phyloP scores from a whole-genome alignment of 2,888 invertebrate genomes.

The Sinodicranocentrus sp. region DNA sequence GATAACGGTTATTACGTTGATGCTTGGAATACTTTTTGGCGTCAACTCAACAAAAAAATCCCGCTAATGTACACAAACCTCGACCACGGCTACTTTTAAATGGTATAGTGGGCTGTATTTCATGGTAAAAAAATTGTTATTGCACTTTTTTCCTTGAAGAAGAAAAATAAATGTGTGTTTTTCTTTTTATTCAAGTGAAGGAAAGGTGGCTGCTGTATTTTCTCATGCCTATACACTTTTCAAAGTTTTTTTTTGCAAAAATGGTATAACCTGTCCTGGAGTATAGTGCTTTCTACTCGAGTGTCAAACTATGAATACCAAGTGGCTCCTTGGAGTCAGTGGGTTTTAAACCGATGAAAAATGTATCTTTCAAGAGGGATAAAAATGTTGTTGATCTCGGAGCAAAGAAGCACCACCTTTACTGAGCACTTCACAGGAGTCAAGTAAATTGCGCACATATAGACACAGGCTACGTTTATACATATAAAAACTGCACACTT shows the following conservation, averaged over 20 bases:
- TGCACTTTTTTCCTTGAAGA: neutral
- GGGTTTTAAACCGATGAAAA: neutral
- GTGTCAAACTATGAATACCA: constrained; percentile 9
- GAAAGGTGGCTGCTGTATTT: no score
- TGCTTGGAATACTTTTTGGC: neutral
- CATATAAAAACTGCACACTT: no score
- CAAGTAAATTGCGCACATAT: no score
- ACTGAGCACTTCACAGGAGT: no score
- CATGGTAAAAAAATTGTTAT: neutral
- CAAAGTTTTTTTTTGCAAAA: no score
- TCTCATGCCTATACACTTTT: no score
- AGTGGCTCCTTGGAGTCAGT: neutral
- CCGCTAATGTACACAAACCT: neutral
- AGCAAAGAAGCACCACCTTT: neutral
- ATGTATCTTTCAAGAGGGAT: constrained; percentile 16
- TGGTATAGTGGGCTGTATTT: no score
- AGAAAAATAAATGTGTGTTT: no score
- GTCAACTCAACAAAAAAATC: neutral
- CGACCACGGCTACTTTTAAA: neutral
- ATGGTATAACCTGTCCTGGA: no score
- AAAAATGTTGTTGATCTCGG: constrained; percentile 30
- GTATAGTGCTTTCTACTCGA: no score
- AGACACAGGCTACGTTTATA: no score
- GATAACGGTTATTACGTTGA: neutral
- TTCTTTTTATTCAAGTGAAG: no score